A percentile compares a stretch with the other conserved stretches of the same genome.
Evolutionary conservation across 2,888 invertebrate genomes (phyloP).

Genomic region (Amblyteles armatorius): DNA sequence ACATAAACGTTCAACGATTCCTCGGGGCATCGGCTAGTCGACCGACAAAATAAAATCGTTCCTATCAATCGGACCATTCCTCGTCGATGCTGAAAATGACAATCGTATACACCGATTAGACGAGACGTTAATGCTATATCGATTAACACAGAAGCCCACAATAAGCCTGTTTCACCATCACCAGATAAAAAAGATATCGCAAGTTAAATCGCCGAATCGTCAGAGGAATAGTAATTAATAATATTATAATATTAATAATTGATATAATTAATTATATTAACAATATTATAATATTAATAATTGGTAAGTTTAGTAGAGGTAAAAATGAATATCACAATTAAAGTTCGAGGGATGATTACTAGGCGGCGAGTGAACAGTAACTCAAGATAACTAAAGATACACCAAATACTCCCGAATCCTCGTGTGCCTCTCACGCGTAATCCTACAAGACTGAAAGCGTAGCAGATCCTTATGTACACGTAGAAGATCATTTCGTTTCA

Average conservation of each 20-base stretch:
- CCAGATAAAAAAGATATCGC: constrained; percentile 24
- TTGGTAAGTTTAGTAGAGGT: constrained; percentile 15
- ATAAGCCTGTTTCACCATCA: constrained; percentile 50
- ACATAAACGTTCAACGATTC: constrained; percentile 13
- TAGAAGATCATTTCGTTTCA: constrained; percentile 24
- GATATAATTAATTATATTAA: not conserved
- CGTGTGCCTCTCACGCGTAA: not conserved
- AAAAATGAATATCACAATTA: constrained; percentile 27
- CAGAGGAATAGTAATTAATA: constrained; percentile 8
- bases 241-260: not conserved
- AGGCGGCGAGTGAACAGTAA: not conserved
- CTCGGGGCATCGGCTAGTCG: constrained; percentile 25
- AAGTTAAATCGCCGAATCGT: not conserved
- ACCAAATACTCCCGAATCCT: not conserved
- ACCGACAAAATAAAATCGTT: constrained; percentile 50
- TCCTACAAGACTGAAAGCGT: constrained; percentile 10
- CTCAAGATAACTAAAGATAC: not conserved
- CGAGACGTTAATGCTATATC: constrained; percentile 20
- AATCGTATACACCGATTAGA: constrained; percentile 63
- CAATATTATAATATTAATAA: not conserved
- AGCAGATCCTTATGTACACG: constrained; percentile 16
- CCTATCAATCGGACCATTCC: constrained; percentile 76
- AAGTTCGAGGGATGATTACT: constrained; percentile 22
- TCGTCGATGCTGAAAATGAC: constrained; percentile 76
- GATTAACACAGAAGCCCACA: constrained; percentile 44